Evolutionary conservation across 2,888 invertebrate species (phyloP), one percentile per base, ranked within the genome.

Genomic region (Panzeria rudis): DNA sequence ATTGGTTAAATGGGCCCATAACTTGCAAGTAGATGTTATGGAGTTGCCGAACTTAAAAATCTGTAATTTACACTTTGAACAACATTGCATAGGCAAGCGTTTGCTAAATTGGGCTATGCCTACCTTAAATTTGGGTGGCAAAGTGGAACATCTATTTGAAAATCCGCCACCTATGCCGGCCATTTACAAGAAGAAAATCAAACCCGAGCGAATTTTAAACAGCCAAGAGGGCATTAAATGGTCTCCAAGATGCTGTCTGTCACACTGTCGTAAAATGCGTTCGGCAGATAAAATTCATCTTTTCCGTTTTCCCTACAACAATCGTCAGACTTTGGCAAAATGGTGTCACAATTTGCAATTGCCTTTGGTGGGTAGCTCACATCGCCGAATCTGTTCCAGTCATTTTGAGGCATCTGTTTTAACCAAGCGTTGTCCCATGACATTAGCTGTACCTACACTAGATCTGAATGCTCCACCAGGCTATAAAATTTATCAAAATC

Each of bases 311-410:
- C 91, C 91, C 9, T 89, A 89, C 20, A 87, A 87, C 47, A 90
- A 91, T 78, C 90, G 91, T 2, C 87, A 89, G 13, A 91, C 91
- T 61, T 68, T 91, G 71, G 89, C 90, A 4, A 91, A 91, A 79
- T 91, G 91, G 91, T 89, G 91, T 38, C 91, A 91, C 59, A 91
- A 91, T 83, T 86, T 91, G 9, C 91, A 91, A 72, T 85, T 91
- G 35, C 90, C 91, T 0, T 44, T 88, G 73, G 88, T 89, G 69
- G 91, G 91, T 59, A 90, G 89, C 59, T 89, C 89, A 1, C 91
- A 91, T 78, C 84, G 91, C 3, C 89, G 91, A 0, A 81, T 91
- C 0, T 91, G 91, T 66, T 90, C 91, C 0, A 88, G 86, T 1
- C 91, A 91, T 56, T 91, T 91, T 83, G 91, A 91, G 50, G 86